These are phyloP conservation scores for Odontothrips loti DNA, from an alignment of 2,888 invertebrate species.

Conservation along the genomic window DNA sequence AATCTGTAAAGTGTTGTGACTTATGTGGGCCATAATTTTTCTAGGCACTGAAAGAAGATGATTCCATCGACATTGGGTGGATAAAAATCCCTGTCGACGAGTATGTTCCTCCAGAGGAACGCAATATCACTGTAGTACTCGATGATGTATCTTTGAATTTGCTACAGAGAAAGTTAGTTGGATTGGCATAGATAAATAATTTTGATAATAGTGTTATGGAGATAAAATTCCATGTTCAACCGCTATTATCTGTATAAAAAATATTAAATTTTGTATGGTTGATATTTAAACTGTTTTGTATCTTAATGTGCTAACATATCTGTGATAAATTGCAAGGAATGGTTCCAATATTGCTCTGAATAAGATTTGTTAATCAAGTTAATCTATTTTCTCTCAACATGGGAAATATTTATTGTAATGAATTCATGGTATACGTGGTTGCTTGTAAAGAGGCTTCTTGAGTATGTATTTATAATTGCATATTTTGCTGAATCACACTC, in stretches of 20 bases:
- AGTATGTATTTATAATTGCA: neutral
- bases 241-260: neutral
- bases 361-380: neutral
- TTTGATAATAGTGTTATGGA: too few relatives aligned
- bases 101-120: neutral
- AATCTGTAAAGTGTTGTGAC: too few relatives aligned
- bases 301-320: neutral
- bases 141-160: neutral
- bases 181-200: neutral
- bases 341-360: neutral
- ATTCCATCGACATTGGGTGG: constrained; percentile 11
- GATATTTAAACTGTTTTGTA: neutral
- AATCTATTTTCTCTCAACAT: neutral
- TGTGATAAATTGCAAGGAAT: constrained; percentile 16
- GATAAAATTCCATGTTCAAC: too few relatives aligned
- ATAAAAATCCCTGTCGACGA: neutral
- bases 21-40: neutral
- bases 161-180: neutral
- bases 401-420: neutral
- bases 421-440: too few relatives aligned
- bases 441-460: too few relatives aligned
- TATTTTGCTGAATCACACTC: too few relatives aligned
- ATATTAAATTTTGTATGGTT: neutral
- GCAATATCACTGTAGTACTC: neutral
- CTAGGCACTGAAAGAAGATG: neutral